These are phyloP conservation scores for Thymelicus sylvestris DNA, from an alignment of 2,888 invertebrate species.

Conservation along the genomic window DNA sequence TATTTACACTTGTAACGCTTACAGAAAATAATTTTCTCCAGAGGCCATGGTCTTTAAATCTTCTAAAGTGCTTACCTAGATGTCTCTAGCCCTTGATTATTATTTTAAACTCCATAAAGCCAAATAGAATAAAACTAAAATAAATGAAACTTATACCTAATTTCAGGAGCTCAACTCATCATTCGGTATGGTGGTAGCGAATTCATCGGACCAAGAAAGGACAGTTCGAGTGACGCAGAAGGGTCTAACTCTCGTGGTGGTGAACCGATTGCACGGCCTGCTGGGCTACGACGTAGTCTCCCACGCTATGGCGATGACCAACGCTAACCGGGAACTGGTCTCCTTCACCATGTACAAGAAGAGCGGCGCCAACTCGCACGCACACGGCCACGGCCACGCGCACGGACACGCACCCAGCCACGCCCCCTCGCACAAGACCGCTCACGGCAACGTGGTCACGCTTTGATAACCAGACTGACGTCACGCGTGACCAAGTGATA, in stretches of 20 bases:
- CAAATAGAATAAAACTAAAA: too few species aligned
- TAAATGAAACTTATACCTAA: neutral
- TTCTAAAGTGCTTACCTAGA: too few species aligned
- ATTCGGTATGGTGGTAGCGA: conserved; percentile 65
- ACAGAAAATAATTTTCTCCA: too few species aligned
- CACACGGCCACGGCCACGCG: conserved; percentile 56
- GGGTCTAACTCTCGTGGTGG: conserved; percentile 73
- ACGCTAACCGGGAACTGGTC: conserved; percentile 76
- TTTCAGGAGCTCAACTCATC: conserved; percentile 75
- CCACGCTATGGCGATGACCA: conserved; percentile 81
- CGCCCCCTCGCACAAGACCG: conserved; percentile 51
- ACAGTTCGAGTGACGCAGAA: conserved; percentile 74
- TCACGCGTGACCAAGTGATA: neutral
- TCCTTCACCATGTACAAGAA: conserved; percentile 82
- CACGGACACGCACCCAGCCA: conserved; percentile 25
- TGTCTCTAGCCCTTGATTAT: too few species aligned
- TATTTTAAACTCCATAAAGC: too few species aligned
- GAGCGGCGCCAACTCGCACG: conserved; percentile 57
- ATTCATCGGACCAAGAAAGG: conserved; percentile 63
- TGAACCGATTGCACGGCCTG: conserved; percentile 76
- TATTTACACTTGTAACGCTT: too few species aligned
- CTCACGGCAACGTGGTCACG: conserved; percentile 65
- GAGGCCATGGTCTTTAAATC: too few species aligned
- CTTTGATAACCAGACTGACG: conserved; percentile 52
- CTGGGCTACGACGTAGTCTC: conserved; percentile 80